A percentile compares a stretch with the other conserved stretches of the same genome.
phyloP scores from a whole-genome alignment of 2,797 vertebrate species.

The Pterois miles region DNA sequence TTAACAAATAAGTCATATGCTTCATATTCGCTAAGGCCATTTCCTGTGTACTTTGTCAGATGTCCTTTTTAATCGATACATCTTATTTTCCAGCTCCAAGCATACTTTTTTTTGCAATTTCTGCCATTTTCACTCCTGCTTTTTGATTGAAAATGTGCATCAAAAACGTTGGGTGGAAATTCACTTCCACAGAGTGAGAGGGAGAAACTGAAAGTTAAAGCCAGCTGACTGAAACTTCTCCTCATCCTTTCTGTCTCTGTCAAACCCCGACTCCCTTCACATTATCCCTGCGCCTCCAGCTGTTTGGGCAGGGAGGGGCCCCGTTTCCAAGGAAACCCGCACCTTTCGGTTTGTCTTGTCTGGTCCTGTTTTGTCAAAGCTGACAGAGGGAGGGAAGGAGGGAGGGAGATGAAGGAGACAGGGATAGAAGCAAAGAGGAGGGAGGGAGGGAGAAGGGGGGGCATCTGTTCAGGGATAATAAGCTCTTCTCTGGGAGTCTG shows the following conservation, averaged over 20 bases:
- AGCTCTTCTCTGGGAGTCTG: slow-evolving; percentile 45
- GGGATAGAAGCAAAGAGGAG: too few species aligned
- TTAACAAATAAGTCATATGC: background rate
- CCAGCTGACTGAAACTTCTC: slow-evolving; percentile 41
- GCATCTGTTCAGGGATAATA: slow-evolving; percentile 32
- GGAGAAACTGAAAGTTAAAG: background rate
- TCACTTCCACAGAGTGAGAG: background rate
- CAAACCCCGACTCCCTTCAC: slow-evolving; percentile 14
- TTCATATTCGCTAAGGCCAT: background rate
- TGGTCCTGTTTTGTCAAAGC: slow-evolving; percentile 72
- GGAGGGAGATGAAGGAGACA: background rate
- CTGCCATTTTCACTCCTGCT: accelerated
- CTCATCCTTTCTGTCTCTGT: slow-evolving; percentile 17
- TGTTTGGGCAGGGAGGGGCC: slow-evolving; percentile 74
- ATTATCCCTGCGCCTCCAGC: slow-evolving; percentile 61
- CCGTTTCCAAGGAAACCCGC: slow-evolving; percentile 66
- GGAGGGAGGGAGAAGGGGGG: background rate
- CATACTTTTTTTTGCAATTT: background rate
- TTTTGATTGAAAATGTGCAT: background rate
- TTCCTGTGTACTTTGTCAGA: background rate
- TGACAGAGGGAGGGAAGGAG: slow-evolving; percentile 10
- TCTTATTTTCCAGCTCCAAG: background rate
- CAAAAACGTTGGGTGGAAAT: background rate
- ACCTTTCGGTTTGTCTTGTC: slow-evolving; percentile 70
- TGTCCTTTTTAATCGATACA: background rate